phyloP scores from a whole-genome alignment of 2,888 invertebrate species.

The Blera fallax region DNA sequence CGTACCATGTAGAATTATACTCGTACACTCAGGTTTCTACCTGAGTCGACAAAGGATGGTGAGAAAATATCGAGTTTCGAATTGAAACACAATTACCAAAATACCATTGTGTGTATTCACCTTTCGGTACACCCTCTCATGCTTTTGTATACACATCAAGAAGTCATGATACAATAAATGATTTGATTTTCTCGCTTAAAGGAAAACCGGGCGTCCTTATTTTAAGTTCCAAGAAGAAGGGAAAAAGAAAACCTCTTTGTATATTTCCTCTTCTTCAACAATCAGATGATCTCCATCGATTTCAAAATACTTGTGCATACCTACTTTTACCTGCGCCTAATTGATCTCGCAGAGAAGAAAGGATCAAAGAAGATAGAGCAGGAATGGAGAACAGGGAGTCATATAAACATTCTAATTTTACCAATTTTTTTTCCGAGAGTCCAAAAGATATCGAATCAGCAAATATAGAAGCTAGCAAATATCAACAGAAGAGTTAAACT shows the following conservation, averaged over 20 bases:
- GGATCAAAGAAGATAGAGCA: conserved; percentile 6
- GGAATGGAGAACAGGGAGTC: not conserved
- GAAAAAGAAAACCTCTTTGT: conserved; percentile 11
- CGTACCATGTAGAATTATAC: no score
- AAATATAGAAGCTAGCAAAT: conserved; percentile 1
- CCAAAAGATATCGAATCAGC: not conserved
- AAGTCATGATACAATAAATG: conserved; percentile 23
- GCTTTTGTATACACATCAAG: conserved; percentile 43
- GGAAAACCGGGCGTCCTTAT: not conserved
- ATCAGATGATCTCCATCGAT: not conserved
- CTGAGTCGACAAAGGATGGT: conserved; percentile 15
- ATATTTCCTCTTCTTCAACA: not conserved
- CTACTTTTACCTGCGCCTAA: conserved; percentile 1
- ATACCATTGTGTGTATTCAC: conserved; percentile 18
- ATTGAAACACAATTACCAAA: conserved; percentile 20
- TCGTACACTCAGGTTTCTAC: no score
- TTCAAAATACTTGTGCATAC: not conserved
- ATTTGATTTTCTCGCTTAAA: conserved; percentile 19
- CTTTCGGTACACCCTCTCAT: conserved; percentile 32
- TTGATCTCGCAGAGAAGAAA: conserved; percentile 1
- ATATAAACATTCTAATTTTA: not conserved
- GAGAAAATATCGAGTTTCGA: conserved; percentile 49
- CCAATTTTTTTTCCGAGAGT: not conserved
- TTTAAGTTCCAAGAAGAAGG: conserved; percentile 48
- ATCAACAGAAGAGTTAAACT: not conserved